These are phyloP conservation scores for Stratiomys singularior DNA, from an alignment of 2,888 invertebrate species.

Conservation along the genomic window DNA sequence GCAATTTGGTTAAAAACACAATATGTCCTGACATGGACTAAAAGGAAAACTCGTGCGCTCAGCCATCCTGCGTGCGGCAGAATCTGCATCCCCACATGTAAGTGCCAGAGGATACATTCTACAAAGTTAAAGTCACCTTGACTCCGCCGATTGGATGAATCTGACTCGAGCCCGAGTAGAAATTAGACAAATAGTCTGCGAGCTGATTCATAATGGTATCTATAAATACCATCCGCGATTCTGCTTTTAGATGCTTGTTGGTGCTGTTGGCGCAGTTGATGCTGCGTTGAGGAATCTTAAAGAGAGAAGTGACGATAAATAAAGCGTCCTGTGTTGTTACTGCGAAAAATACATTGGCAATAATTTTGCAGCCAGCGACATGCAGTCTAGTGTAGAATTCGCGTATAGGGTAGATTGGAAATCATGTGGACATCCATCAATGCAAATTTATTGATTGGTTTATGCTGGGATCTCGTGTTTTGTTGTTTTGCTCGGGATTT, in stretches of 20 bases:
- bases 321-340: not conserved
- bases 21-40: not conserved
- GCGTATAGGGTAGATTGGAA: constrained; percentile 16
- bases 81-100: not conserved
- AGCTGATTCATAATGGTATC: constrained; percentile 26
- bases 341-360: constrained; percentile 14
- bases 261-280: not conserved
- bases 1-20: not conserved
- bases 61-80: not conserved
- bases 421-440: not conserved
- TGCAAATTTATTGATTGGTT: constrained; percentile 5
- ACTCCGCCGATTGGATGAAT: constrained; percentile 8
- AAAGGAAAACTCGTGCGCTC: not conserved
- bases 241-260: not conserved
- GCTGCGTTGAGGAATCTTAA: not conserved
- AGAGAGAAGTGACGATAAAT: constrained; percentile 14
- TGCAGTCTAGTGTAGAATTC: constrained; percentile 30
- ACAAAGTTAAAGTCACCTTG: constrained; percentile 11
- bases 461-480: too few relatives aligned
- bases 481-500: too few relatives aligned
- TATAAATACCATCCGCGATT: constrained; percentile 22
- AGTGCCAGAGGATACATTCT: not conserved
- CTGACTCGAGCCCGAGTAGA: not conserved
- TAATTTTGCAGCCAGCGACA: constrained; percentile 41
- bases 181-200: constrained; percentile 16